phyloP scores from a whole-genome alignment of 2,888 invertebrate species.

The Myopa testacea region DNA sequence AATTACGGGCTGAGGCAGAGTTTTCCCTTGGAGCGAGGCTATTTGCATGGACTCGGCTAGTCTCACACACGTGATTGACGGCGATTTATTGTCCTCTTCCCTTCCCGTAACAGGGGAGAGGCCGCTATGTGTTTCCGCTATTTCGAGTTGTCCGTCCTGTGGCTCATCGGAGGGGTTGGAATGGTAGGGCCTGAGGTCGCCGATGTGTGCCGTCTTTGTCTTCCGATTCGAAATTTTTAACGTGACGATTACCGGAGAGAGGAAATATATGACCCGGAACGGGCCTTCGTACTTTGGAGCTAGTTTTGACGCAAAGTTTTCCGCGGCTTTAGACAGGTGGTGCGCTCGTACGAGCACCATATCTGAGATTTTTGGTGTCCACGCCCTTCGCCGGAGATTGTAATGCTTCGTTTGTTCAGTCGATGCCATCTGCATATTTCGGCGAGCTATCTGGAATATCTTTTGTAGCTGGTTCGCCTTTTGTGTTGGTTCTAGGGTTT shows the following conservation, averaged over 20 bases:
- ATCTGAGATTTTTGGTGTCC: not conserved
- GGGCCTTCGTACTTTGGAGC: constrained; percentile 4
- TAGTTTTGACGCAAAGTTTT: not conserved
- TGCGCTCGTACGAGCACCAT: not conserved
- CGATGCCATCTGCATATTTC: too few species aligned
- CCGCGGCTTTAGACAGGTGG: not conserved
- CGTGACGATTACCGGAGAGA: not conserved
- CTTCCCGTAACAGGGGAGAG: not conserved
- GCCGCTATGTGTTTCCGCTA: not conserved
- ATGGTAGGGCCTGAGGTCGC: constrained; percentile 5
- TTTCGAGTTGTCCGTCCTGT: not conserved
- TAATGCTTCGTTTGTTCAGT: not conserved
- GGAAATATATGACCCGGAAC: not conserved
- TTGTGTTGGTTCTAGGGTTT: too few species aligned
- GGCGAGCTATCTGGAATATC: too few species aligned
- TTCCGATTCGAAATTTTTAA: constrained; percentile 3
- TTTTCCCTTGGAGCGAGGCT: not conserved
- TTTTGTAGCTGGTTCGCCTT: too few species aligned
- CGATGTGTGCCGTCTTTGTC: not conserved
- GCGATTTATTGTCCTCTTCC: not conserved
- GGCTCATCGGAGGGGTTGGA: not conserved
- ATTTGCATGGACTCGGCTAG: not conserved
- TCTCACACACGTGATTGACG: not conserved
- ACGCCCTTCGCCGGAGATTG: not conserved
- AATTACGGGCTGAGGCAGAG: not conserved